These are phyloP conservation scores for Octonoba sinensis DNA, from an alignment of 2,888 invertebrate species.

Conservation along the genomic window DNA sequence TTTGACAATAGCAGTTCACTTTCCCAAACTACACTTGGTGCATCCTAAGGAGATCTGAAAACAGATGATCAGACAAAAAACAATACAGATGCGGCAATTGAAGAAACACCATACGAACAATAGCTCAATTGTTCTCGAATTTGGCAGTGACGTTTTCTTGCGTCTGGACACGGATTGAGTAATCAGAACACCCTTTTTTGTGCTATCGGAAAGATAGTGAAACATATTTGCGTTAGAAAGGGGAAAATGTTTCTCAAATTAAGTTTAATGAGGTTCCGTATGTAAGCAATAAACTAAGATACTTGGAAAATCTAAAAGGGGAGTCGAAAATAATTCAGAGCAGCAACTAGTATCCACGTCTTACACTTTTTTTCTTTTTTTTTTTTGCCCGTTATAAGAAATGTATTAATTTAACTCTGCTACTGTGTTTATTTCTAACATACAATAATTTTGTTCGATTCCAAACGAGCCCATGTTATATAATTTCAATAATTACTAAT, in stretches of 20 bases:
- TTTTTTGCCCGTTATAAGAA: no score
- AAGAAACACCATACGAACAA: conserved; percentile 38
- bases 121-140: conserved; percentile 53
- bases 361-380: no score
- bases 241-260: conserved; percentile 23
- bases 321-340: no score
- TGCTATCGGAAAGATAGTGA: conserved; percentile 17
- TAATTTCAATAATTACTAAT: no score
- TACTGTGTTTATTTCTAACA: no score
- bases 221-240: conserved; percentile 33
- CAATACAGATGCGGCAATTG: conserved; percentile 52
- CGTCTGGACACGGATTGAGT: conserved; percentile 49
- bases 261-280: no score
- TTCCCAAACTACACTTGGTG: conserved; percentile 29
- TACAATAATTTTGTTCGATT: no score
- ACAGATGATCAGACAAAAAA: conserved; percentile 40
- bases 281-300: no score
- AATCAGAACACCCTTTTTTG: conserved; percentile 53
- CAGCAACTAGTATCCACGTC: no score
- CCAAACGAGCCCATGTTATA: no score
- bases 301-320: no score
- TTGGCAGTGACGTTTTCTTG: conserved; percentile 50
- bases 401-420: no score
- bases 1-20: conserved; percentile 35
- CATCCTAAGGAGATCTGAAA: conserved; percentile 40